phyloP scores from a whole-genome alignment of 2,113 vertebrate species.

The Cettia cetti region DNA sequence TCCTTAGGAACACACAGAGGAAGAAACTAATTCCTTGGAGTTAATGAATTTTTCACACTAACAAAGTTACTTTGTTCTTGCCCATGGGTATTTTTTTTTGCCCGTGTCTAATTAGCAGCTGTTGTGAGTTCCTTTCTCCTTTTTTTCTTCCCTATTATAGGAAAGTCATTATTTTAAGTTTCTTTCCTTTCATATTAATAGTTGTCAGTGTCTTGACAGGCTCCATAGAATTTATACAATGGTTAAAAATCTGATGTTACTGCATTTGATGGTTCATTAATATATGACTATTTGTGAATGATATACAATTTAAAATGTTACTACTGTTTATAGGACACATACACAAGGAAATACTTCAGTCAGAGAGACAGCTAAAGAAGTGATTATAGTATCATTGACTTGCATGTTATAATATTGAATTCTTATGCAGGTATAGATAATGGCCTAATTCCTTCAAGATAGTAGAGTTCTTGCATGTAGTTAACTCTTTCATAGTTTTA shows the following conservation, averaged over 20 bases:
- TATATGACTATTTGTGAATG: neutral
- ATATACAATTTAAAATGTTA: neutral
- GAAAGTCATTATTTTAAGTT: neutral
- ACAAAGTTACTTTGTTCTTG: neutral
- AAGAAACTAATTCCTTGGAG: neutral
- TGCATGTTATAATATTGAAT: neutral
- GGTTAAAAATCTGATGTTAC: neutral
- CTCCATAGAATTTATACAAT: neutral
- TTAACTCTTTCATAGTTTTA: neutral
- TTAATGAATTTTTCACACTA: neutral
- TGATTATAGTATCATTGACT: neutral
- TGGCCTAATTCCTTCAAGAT: neutral
- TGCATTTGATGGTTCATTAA: neutral
- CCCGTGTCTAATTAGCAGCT: neutral
- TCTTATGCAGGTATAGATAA: neutral
- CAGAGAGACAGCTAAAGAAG: neutral
- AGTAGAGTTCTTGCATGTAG: neutral
- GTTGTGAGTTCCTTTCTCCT: neutral
- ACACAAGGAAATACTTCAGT: neutral
- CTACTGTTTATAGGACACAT: neutral
- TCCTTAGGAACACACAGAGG: neutral
- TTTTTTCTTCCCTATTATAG: neutral
- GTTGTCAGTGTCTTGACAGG: neutral
- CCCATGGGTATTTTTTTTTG: neutral
- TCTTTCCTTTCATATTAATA: neutral